Evolutionary conservation across 1,140 invertebrate genomes (phyloP), one percentile per base, ranked within the genome.

Genomic region (Neodiprion lecontei): DNA sequence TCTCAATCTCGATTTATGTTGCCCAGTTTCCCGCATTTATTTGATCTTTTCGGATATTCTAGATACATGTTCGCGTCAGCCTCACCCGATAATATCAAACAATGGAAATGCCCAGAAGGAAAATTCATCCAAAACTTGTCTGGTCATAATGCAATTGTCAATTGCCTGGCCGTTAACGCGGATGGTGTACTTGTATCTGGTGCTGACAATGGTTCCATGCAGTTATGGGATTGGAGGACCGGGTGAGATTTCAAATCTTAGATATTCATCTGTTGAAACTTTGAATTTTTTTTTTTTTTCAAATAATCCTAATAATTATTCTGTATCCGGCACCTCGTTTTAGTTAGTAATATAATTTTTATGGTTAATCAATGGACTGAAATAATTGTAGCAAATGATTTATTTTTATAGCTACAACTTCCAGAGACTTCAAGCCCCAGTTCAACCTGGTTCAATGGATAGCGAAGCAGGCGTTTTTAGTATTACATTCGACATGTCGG

Each of bases 381-480:
- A 67, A 48, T 28, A 68, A 67, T 53, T 23, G 17, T 50, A 68
- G 69, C 73, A 47, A 12, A 72, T 67, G n/a, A 72, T 48, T 40
- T n/a, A 14, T 70, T 69, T 14, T 79, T 75, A 48, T 50, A 84
- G 81, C 40, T 94, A 99, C 82, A 99, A 99, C 89, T 99, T 99
- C 87, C 98, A 99, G 89, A 91, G 96, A 79, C 85, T 96, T 61
- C 93, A 98, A 92, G 94, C 97, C 1, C 94, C 95, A 12, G 96
- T 98, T 2, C 98, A 99, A 87, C 98, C 98, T 1, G 99, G 98
- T n/a, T 99, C 98, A 3, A 99, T 99, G 93, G 98, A 99, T 86
- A 98, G 96, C 70, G 98, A 99, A 89, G 95, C 97, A 48, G 98
- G 98, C 69, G 96, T 99, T 77, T 99, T 99, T 89, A 94, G 97